Percentiles rank a stretch among this genome's conserved stretches.
Conservation (phyloP, 2,888 invertebrate species). For the Microplitis manilae region DNA sequence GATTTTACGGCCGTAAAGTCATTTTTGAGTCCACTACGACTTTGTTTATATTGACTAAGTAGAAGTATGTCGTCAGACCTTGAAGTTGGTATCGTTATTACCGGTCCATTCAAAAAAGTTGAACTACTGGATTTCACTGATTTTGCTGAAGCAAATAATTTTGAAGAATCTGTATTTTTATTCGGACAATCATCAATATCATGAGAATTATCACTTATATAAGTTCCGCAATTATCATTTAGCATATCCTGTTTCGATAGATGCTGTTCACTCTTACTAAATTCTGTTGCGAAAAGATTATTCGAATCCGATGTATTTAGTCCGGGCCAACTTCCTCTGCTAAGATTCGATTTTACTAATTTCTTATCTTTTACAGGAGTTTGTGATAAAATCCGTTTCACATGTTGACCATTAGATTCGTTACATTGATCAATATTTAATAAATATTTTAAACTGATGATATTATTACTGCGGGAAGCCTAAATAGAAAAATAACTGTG, state of each 20-base stretch:
- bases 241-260: conserved; percentile 63
- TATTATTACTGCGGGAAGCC: conserved; percentile 52
- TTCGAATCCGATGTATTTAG: conserved; percentile 77
- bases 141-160: conserved; percentile 61
- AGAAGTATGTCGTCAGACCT: conserved; percentile 85
- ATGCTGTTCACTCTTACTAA: conserved; percentile 89
- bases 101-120: conserved; percentile 15
- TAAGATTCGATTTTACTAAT: conserved; percentile 82
- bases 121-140: conserved; percentile 52
- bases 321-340: conserved; percentile 90
- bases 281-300: conserved; percentile 78
- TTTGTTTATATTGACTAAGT: conserved; percentile 70
- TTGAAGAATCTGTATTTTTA: conserved; percentile 64
- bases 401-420: conserved; percentile 62
- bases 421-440: conserved; percentile 63
- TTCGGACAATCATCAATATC: conserved; percentile 28
- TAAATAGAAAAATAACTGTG: not conserved
- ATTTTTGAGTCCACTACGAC: conserved; percentile 70
- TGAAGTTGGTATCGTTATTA: conserved; percentile 77
- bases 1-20: conserved; percentile 77
- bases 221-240: conserved; percentile 39
- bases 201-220: conserved; percentile 14
- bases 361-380: conserved; percentile 82
- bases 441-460: conserved; percentile 69
- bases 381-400: conserved; percentile 77